Evolutionary conservation across 2,113 vertebrate species (phyloP).

Genomic region (Prionailurus bengalensis): DNA sequence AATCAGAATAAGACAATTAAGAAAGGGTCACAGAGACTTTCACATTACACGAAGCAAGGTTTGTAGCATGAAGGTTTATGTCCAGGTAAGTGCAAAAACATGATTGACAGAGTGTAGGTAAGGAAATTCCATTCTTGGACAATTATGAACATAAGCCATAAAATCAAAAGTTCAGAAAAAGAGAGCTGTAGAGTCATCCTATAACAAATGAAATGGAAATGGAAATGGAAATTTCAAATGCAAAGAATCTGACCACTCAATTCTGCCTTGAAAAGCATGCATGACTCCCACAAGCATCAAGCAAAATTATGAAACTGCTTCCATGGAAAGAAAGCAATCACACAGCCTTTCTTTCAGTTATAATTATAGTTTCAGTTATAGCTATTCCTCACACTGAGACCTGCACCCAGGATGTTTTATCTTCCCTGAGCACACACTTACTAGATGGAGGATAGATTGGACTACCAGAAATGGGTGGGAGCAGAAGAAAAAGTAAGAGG

Average conservation of each 20-base stretch:
- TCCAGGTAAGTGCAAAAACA: background rate
- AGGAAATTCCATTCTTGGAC: background rate
- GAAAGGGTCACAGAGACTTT: background rate
- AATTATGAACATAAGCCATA: background rate
- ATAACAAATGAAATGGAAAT: background rate
- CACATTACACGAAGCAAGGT: background rate
- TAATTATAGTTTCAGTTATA: background rate
- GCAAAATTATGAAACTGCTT: background rate
- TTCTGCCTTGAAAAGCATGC: background rate
- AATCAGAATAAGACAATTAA: background rate
- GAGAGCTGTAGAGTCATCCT: background rate
- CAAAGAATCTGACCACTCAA: background rate
- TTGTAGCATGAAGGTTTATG: conserved; percentile 38
- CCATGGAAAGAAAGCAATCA: background rate
- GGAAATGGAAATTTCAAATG: background rate
- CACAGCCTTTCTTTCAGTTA: background rate
- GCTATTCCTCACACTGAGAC: background rate
- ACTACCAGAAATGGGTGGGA: background rate
- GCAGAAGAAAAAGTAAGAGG: background rate
- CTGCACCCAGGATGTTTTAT: too few species aligned
- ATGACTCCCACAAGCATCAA: background rate
- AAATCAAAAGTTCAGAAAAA: conserved; percentile 9
- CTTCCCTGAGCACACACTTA: background rate
- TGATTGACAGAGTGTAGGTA: background rate
- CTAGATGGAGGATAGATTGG: background rate